Conservation (phyloP, 2,888 invertebrate species). For the Lissonota sp. region DNA sequence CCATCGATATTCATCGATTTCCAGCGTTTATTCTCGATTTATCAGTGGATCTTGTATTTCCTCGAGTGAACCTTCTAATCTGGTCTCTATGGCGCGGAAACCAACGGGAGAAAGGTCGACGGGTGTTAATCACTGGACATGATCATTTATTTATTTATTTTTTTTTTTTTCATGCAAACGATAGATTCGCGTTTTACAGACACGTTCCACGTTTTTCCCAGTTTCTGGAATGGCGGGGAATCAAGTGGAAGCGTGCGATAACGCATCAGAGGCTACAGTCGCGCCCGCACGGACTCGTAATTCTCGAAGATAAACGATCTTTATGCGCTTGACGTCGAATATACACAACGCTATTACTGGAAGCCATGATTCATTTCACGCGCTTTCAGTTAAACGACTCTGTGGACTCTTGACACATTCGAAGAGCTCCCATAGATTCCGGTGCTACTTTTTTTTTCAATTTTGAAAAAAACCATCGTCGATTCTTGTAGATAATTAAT, state of each 20-base stretch:
- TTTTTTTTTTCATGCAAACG: no score
- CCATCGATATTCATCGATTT: no score
- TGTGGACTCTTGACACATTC: neutral
- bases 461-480: no score
- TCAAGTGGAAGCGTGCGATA: no score
- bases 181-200: no score
- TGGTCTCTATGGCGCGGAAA: neutral
- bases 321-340: constrained; percentile 39
- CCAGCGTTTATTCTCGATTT: no score
- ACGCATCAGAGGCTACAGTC: no score
- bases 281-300: neutral
- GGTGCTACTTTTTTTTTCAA: no score
- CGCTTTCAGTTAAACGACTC: constrained; percentile 26
- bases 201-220: constrained; percentile 3
- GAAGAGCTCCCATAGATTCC: no score
- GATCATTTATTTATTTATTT: neutral
- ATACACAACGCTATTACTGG: constrained; percentile 5
- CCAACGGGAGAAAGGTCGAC: constrained; percentile 39
- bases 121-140: constrained; percentile 34
- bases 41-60: neutral
- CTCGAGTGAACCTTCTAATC: constrained; percentile 4
- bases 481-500: no score
- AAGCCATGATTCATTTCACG: constrained; percentile 47
- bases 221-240: constrained; percentile 39
- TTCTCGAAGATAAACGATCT: constrained; percentile 53